phyloP scores from a whole-genome alignment of 2,797 vertebrate genomes.

The Morelia viridis region DNA sequence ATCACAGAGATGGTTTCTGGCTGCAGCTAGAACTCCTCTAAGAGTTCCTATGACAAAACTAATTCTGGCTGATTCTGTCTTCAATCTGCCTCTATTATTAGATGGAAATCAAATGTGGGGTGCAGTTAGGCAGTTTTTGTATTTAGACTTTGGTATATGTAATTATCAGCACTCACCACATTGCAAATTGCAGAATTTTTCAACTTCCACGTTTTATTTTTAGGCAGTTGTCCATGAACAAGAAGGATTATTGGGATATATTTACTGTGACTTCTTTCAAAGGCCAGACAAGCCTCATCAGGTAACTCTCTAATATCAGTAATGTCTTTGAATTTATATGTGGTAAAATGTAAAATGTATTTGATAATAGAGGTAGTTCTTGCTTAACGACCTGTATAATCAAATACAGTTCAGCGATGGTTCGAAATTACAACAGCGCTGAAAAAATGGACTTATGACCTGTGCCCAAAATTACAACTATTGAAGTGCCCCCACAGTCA shows the following conservation, averaged over 20 bases:
- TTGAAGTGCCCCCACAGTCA: no score
- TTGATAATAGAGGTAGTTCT: background rate
- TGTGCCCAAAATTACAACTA: no score
- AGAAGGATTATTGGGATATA: conserved; percentile 92
- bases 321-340: background rate
- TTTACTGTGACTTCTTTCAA: conserved; percentile 98
- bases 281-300: conserved; percentile 91
- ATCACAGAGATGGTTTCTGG: background rate
- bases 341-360: background rate
- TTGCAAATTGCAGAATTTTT: conserved; percentile 3
- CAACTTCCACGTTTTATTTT: conserved; percentile 30
- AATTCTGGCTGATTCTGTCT: background rate
- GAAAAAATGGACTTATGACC: no score
- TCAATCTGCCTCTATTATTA: background rate
- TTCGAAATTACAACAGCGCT: no score
- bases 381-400: no score
- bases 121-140: background rate
- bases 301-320: conserved; percentile 71
- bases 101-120: background rate
- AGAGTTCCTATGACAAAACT: background rate
- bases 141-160: background rate
- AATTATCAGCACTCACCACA: background rate
- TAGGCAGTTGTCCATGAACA: conserved; percentile 95
- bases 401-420: no score
- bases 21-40: background rate